These are phyloP conservation scores for Rhyzopertha dominica DNA, from an alignment of 1,140 invertebrate genomes.

Conservation along the genomic window DNA sequence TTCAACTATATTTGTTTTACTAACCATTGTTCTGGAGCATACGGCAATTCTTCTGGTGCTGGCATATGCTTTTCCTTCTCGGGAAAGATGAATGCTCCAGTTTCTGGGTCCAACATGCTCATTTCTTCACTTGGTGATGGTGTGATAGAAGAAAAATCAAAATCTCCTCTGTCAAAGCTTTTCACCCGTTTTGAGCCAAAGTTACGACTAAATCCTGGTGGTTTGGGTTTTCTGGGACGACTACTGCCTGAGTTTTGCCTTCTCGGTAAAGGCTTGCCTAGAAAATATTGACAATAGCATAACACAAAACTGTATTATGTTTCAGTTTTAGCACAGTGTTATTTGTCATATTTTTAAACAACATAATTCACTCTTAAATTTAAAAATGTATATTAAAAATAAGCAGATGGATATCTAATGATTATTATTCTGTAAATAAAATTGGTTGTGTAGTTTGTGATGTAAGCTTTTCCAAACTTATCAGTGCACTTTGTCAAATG, in stretches of 20 bases:
- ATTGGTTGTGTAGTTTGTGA: too few relatives aligned
- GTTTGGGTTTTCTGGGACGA: conserved; percentile 43
- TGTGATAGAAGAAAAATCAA: conserved; percentile 49
- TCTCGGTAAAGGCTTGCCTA: conserved; percentile 38
- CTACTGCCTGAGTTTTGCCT: conserved; percentile 27
- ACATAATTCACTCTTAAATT: too few relatives aligned
- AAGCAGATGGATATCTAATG: too few relatives aligned
- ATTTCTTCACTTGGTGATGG: conserved; percentile 38
- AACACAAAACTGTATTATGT: too few relatives aligned
- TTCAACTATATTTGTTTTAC: conserved; percentile 15
- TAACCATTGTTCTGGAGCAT: conserved; percentile 71
- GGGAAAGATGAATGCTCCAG: conserved; percentile 35
- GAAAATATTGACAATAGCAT: conserved; percentile 1
- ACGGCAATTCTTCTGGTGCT: conserved; percentile 63
- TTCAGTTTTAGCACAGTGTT: too few relatives aligned
- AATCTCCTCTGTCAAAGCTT: conserved; percentile 51
- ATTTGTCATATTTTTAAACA: too few relatives aligned
- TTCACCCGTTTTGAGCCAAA: conserved; percentile 49
- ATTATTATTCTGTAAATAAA: too few relatives aligned
- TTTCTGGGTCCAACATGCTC: conserved; percentile 38
- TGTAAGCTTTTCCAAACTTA: too few relatives aligned
- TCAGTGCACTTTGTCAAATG: too few relatives aligned
- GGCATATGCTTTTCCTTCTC: conserved; percentile 46
- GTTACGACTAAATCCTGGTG: conserved; percentile 45
- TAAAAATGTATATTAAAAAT: too few relatives aligned